phyloP scores from a whole-genome alignment of 2,888 invertebrate genomes.

The Thalpophila matura region DNA sequence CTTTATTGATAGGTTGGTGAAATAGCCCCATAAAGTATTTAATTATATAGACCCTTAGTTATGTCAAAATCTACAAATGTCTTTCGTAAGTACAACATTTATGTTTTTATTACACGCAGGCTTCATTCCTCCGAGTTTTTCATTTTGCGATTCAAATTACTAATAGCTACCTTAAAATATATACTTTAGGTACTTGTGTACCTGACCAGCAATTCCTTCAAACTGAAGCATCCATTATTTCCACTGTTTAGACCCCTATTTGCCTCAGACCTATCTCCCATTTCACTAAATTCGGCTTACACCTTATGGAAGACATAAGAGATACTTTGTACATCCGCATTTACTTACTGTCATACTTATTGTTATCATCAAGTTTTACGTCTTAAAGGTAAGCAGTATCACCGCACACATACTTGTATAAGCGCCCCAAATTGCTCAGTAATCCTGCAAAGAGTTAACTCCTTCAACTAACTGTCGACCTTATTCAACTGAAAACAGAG shows the following conservation, averaged over 20 bases:
- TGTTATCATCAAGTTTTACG: slow-evolving; percentile 48
- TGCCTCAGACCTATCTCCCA: slow-evolving; percentile 21
- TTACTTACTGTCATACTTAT: slow-evolving; percentile 56
- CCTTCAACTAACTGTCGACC: slow-evolving; percentile 46
- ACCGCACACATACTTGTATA: slow-evolving; percentile 53
- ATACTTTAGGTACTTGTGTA: too few relatives aligned
- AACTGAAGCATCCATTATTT: slow-evolving; percentile 42
- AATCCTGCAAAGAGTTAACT: slow-evolving; percentile 46
- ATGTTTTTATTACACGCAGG: too few relatives aligned
- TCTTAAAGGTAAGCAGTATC: slow-evolving; percentile 58
- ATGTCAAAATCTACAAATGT: too few relatives aligned
- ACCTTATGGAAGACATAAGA: slow-evolving; percentile 21
- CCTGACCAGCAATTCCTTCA: slow-evolving; percentile 26
- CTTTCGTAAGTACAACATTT: too few relatives aligned
- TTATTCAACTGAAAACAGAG: slow-evolving; percentile 47
- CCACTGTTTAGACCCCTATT: slow-evolving; percentile 48
- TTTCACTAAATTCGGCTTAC: slow-evolving; percentile 54
- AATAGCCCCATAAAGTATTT: too few relatives aligned
- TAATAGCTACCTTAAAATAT: too few relatives aligned
- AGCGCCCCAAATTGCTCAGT: slow-evolving; percentile 59
- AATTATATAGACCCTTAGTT: too few relatives aligned
- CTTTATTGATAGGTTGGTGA: too few relatives aligned
- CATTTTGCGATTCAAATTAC: not conserved
- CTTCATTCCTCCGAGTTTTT: rapidly evolving
- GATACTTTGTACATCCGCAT: slow-evolving; percentile 44